Evolutionary conservation across 2,113 vertebrate species (phyloP), one percentile per base, ranked within the genome.

Genomic region (Bos javanicus): DNA sequence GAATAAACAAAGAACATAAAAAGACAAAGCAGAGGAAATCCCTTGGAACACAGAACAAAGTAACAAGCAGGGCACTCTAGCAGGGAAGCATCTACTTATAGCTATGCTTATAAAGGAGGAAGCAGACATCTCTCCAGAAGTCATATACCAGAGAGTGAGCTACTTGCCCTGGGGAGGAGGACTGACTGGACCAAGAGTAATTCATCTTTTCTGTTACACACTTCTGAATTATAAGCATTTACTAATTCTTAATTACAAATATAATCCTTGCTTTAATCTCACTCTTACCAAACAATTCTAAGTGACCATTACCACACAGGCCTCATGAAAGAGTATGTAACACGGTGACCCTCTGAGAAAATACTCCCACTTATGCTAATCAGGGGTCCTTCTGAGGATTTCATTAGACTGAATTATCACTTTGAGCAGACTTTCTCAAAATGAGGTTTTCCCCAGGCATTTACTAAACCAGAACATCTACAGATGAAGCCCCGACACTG

Each of bases 221-320:
- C 67, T 59, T 64, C 56, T 93, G 28, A 56, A 80, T n/a, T 91
- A 82, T 60, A 60, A 81, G 8, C 56, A 57, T n/a, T 82, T 26
- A 82, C 59, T 87, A 76, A 43, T 78, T 60, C 91, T 11, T 83
- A 25, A 84, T 48, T 93, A 74, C 94, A 96, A 97, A 62, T 90
- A 26, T 39, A 92, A 80, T 80, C 9, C 36, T 91, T 93, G 48
- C 59, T 85, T 97, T 95, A 85, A 96, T 82, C 28, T 64, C 46
- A 54, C 28, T 52, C 87, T 81, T 89, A 78, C 16, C 54, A 71
- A 78, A 83, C 48, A 76, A 48, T 90, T 78, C 86, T 87, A 90
- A 80, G 46, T 91, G 17, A 46, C 19, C 17, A 7, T 28, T 57
- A 23, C 17, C 10, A 92, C 16, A 17, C 1, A 71, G 28, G 46